Percentiles rank a stretch among this genome's conserved stretches.
Conservation (phyloP, 2,113 vertebrate species). For the Dromaius novaehollandiae region DNA sequence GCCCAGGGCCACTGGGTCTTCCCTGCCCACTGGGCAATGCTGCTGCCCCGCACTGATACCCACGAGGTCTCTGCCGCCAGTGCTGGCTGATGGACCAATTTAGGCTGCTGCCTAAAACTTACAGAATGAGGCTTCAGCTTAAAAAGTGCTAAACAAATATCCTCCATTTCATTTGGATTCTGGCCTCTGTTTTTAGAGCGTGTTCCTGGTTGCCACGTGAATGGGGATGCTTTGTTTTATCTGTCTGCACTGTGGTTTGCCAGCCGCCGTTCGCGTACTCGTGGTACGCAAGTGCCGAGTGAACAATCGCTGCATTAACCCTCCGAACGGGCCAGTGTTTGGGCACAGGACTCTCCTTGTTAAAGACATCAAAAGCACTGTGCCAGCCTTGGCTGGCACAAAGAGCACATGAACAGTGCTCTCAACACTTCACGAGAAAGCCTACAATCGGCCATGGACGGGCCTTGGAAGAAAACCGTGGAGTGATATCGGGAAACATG, state of each 20-base stretch:
- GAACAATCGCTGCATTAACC: not conserved
- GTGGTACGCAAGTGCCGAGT: fast-evolving
- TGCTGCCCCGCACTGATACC: fast-evolving
- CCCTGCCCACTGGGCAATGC: not conserved
- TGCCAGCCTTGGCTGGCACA: slow-evolving; percentile 15
- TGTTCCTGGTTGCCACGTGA: fast-evolving
- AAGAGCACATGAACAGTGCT: not conserved
- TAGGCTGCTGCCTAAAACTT: not conserved
- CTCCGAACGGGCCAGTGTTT: fast-evolving
- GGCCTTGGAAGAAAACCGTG: not conserved
- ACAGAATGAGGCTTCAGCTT: not conserved
- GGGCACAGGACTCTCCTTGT: slow-evolving; percentile 36
- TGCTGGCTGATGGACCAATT: not conserved
- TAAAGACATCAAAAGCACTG: fast-evolving
- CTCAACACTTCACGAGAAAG: fast-evolving
- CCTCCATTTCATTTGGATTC: fast-evolving
- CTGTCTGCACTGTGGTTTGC: not conserved
- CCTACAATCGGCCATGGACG: fast-evolving
- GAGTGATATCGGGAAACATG: not conserved
- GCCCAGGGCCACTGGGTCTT: not conserved
- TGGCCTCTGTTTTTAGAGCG: fast-evolving
- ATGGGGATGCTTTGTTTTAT: not conserved
- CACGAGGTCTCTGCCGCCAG: not conserved
- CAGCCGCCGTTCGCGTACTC: not conserved
- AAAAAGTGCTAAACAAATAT: fast-evolving